These are phyloP conservation scores for Tor tambroides DNA, from an alignment of 2,113 vertebrate species.

Conservation along the genomic window DNA sequence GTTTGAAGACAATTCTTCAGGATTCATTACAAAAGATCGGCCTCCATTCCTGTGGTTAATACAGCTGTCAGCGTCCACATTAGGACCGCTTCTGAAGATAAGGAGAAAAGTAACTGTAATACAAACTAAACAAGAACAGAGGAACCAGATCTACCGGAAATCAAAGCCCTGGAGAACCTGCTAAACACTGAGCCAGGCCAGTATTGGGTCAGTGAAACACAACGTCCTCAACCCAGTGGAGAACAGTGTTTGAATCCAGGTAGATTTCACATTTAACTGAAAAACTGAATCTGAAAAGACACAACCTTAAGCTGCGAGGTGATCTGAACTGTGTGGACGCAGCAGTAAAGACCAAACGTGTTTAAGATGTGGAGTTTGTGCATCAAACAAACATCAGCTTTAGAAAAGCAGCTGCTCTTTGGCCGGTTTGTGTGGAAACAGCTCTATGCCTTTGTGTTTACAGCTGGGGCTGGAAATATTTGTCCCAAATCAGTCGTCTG, in stretches of 20 bases:
- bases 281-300: no score
- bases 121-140: not conserved
- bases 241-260: not conserved
- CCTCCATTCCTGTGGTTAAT: not conserved
- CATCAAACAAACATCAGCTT: slow-evolving; percentile 54
- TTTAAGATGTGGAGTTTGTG: slow-evolving; percentile 11
- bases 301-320: not conserved
- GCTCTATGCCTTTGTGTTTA: slow-evolving; percentile 58
- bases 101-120: not conserved
- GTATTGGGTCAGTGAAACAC: not conserved
- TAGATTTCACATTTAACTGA: not conserved
- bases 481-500: slow-evolving; percentile 53
- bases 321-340: not conserved
- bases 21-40: not conserved
- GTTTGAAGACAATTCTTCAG: not conserved
- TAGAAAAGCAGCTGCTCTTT: slow-evolving; percentile 39
- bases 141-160: not conserved
- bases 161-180: not conserved
- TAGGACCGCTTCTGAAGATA: not conserved
- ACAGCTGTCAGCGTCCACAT: not conserved
- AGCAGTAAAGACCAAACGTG: not conserved
- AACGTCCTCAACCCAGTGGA: not conserved
- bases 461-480: slow-evolving; percentile 57
- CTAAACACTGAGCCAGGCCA: not conserved
- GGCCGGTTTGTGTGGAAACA: slow-evolving; percentile 40